These are phyloP conservation scores for Campopleginae sp. DNA, from an alignment of 2,888 invertebrate species.

Conservation along the genomic window DNA sequence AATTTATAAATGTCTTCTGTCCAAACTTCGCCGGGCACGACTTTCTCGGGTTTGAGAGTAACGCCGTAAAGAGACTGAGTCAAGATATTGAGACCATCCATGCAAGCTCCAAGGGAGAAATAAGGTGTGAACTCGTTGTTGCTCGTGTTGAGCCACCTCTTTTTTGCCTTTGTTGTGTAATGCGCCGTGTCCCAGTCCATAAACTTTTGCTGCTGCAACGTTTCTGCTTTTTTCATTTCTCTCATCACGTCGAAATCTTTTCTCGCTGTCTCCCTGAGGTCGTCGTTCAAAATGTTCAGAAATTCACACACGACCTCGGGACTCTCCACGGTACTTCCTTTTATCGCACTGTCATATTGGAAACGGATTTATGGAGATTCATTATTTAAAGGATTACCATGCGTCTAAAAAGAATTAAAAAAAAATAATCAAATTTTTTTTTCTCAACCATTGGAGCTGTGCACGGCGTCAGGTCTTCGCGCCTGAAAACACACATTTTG, in stretches of 20 bases:
- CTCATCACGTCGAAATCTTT: constrained; percentile 92
- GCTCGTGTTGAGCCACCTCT: constrained; percentile 88
- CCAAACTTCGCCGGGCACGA: constrained; percentile 92
- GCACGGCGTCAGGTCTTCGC: too few relatives aligned
- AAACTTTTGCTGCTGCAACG: constrained; percentile 72
- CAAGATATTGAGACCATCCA: constrained; percentile 98
- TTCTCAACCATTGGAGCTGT: too few relatives aligned
- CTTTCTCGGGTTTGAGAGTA: constrained; percentile 89
- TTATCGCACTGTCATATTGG: constrained; percentile 88
- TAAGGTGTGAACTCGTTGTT: constrained; percentile 92
- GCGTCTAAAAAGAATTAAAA: too few relatives aligned
- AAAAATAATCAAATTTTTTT: too few relatives aligned
- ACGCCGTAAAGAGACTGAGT: constrained; percentile 94
- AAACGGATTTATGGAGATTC: background rate
- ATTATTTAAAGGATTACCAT: background rate
- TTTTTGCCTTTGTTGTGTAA: constrained; percentile 91
- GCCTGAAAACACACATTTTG: too few relatives aligned
- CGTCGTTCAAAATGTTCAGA: constrained; percentile 90
- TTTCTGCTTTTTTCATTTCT: constrained; percentile 87
- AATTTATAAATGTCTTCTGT: constrained; percentile 95
- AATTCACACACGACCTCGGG: constrained; percentile 93
- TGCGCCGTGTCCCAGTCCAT: constrained; percentile 95
- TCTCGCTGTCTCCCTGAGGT: constrained; percentile 89
- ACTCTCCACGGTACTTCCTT: constrained; percentile 93
- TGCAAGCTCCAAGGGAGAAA: constrained; percentile 96